Base-by-base conservation (phyloP, 2,888 invertebrate genomes). In the Harpalus rubripes region DNA sequence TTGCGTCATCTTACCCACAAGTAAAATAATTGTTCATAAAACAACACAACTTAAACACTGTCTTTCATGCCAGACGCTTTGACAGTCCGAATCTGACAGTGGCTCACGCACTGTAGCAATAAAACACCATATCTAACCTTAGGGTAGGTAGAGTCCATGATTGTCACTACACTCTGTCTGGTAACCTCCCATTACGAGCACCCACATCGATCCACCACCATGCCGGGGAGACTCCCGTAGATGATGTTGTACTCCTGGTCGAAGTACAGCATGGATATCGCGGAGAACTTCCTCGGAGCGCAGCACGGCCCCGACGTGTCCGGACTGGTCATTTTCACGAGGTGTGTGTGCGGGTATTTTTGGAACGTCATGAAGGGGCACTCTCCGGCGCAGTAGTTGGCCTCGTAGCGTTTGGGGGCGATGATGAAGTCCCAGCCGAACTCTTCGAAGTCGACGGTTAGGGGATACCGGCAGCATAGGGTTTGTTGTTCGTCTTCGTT, bases 351-450 rank as follows among this genome's bases (percentile, higher is more conserved):
- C 0, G 97, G 95, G 90, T 96, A 96, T 89, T 95, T 95, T 89
- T 96, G 97, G 86, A 97, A 92, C 90, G 97, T 97, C 79, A 97
- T 95, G 91, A 95, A 96, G 0, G 96, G 96, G 91, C 99, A 99
- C 88, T 98, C 97, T 7, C 99, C 98, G 82, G 97, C 95, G 92
- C 99, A 99, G 92, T 98, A 98, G 92, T 98, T 97, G 7, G 99
- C 98, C 89, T 97, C 96, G 92, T 98, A 99, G 86, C 95, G 94
- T 89, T 97, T 97, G 0, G 99, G 99, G 0, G 98, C 98, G 85
- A 99, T 97, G 88, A 99, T 97, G 95, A 98, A 99, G 90, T 98
- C 97, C 98, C 98, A 99, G 32, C 98, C 98, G 90, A 99, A 98
- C 89, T 96, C 95, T 88, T 96, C 96, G 91, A 99, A 99, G 92